Conservation (phyloP, 2,113 vertebrate species). For the Istiophorus platypterus region DNA sequence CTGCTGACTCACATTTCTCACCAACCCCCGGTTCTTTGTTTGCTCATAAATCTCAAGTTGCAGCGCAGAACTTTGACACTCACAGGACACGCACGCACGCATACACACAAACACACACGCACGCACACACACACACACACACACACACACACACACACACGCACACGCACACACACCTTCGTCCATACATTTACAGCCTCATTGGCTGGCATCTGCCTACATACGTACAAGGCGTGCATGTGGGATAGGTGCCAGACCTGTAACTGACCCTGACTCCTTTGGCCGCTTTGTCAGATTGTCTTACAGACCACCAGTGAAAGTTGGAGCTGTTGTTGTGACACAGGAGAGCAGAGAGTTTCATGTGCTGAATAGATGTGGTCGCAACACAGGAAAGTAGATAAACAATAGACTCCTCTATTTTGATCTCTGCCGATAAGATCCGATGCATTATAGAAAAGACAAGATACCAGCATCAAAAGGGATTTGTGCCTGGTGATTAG, state of each 20-base stretch:
- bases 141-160: slow-evolving; percentile 11
- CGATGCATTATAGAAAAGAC: slow-evolving; percentile 65
- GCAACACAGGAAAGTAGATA: slow-evolving; percentile 31
- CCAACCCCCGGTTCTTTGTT: slow-evolving; percentile 55
- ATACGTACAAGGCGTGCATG: background rate
- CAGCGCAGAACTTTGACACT: slow-evolving; percentile 21
- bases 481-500: slow-evolving; percentile 55
- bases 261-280: slow-evolving; percentile 57
- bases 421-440: slow-evolving; percentile 36
- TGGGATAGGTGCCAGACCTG: slow-evolving; percentile 60
- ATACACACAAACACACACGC: no score
- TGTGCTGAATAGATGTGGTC: slow-evolving; percentile 25
- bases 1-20: slow-evolving; percentile 36
- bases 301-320: slow-evolving; percentile 67
- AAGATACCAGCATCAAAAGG: slow-evolving; percentile 36
- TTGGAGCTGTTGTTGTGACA: slow-evolving; percentile 55
- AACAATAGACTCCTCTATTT: slow-evolving; percentile 51
- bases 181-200: slow-evolving; percentile 31
- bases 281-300: slow-evolving; percentile 38
- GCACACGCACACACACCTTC: slow-evolving; percentile 29
- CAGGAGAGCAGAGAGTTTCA: slow-evolving; percentile 31
- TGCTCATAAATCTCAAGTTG: slow-evolving; percentile 58
- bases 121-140: no score
- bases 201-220: slow-evolving; percentile 8
- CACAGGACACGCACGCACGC: slow-evolving; percentile 9